Evolutionary conservation across 1,140 invertebrate genomes (phyloP), one percentile per base, ranked within the genome.

Genomic region (Drosophila jambulina): DNA sequence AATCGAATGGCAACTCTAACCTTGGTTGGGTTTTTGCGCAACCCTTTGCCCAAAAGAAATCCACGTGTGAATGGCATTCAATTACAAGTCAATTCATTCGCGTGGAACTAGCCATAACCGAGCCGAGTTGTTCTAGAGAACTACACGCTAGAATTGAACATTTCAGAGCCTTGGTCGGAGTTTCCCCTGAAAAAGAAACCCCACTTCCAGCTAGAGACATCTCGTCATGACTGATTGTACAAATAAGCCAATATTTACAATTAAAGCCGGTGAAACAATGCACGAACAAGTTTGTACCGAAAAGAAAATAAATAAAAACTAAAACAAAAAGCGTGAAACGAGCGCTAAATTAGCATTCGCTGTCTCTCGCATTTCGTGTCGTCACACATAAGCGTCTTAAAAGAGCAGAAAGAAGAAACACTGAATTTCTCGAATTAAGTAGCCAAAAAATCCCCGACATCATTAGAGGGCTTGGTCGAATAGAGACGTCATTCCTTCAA

Each of bases 371-470:
- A 27, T 56, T 32, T 61, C 15, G 69, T 75, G 74, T 77, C 74
- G 74, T 76, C 74, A 76, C 62, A 76, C 62, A 51, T 76, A 76
- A 76, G 45, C 74, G 62, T 43, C 61, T 76, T 76, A 76, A 19
- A 45, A 32, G 19, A 53, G 32, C 17, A 29, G 4, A 29, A 15
- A 4, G 9, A 34, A 34, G 54, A 62, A 43, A 53, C 51, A 51
- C 12, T 29, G 15, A 48, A 67, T 76, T 76, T 76, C 74, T 77
- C 54, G 36, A 60, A 25, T 70, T 78, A 77, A 78, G 64, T 69
- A 61, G 75, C 36, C 2, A 57, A 78, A 78, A 78, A 78, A 78
- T 42, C 75, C 75, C 75, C 75, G 63, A 19, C 45, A 69, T 59
- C n/a, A 72, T 51, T 43, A 43, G 61, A 59, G 75, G 74, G 75